Conservation (phyloP, 1,140 invertebrate species). For the Neodiprion fabricii region DNA sequence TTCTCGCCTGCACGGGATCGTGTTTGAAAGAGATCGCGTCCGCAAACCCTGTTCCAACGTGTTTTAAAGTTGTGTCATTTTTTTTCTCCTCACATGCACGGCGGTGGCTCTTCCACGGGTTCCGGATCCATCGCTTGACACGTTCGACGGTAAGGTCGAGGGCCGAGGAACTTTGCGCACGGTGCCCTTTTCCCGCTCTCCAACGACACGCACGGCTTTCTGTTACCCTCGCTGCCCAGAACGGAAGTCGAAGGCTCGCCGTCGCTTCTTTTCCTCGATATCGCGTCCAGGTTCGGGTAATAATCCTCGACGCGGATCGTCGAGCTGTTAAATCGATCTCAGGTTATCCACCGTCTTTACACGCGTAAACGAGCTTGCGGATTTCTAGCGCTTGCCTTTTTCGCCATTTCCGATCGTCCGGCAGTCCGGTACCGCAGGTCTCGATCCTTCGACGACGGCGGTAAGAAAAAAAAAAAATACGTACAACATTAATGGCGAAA, state of each 20-base stretch:
- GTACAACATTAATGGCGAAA: background rate
- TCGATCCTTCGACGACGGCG: background rate
- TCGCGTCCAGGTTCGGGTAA: background rate
- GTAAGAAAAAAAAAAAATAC: background rate
- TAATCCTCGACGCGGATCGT: background rate
- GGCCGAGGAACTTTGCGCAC: constrained; percentile 17
- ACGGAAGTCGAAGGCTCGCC: background rate
- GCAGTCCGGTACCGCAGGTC: background rate
- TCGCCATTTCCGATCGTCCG: background rate
- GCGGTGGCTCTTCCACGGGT: constrained; percentile 6
- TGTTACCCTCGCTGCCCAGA: background rate
- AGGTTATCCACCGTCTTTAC: background rate
- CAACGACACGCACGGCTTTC: constrained; percentile 20
- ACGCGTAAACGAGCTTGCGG: background rate
- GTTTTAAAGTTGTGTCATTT: background rate
- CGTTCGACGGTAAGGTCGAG: background rate
- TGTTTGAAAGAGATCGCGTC: background rate
- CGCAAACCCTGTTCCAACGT: constrained; percentile 12
- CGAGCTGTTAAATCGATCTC: background rate
- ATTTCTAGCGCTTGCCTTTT: constrained; percentile 7
- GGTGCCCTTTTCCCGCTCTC: constrained; percentile 20
- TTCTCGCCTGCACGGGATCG: constrained; percentile 9
- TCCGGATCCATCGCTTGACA: constrained; percentile 19
- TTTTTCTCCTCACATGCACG: constrained; percentile 18
- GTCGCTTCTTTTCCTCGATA: constrained; percentile 2